Evolutionary conservation across 1,140 invertebrate genomes (phyloP).

Genomic region (Sycophila sp.): DNA sequence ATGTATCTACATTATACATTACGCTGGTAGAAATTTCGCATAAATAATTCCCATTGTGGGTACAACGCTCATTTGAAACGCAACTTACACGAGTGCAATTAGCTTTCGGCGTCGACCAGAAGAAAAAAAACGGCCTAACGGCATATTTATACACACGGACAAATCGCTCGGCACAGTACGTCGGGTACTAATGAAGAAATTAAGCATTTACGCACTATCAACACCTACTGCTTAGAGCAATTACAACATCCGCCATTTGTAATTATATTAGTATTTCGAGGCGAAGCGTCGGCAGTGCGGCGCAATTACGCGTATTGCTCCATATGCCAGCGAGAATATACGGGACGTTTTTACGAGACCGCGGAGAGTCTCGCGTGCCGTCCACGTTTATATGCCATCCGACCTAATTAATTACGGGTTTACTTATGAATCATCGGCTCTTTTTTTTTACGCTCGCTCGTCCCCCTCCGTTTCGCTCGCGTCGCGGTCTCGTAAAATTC

Average conservation of each 20-base stretch:
- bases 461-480: neutral
- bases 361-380: conserved; percentile 53
- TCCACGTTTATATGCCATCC: conserved; percentile 51
- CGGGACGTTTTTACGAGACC: conserved; percentile 58
- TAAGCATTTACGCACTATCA: conserved; percentile 8
- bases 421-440: conserved; percentile 55
- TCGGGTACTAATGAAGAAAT: conserved; percentile 5
- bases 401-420: conserved; percentile 58
- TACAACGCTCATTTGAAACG: too few species aligned
- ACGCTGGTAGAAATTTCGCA: too few species aligned
- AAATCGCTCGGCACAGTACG: neutral
- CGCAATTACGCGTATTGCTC: conserved; percentile 36
- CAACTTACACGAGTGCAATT: too few species aligned
- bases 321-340: conserved; percentile 48
- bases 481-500: conserved; percentile 41
- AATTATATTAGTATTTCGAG: conserved; percentile 15
- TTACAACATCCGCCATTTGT: neutral
- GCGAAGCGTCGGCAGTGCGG: neutral
- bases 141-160: neutral
- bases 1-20: too few species aligned
- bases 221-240: neutral
- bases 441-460: conserved; percentile 34
- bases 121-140: too few species aligned
- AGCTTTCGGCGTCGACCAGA: too few species aligned
- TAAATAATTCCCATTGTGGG: too few species aligned